Percentiles rank a stretch among this genome's conserved stretches.
phyloP scores from a whole-genome alignment of 2,113 vertebrate species.

The Perognathus longimembris region DNA sequence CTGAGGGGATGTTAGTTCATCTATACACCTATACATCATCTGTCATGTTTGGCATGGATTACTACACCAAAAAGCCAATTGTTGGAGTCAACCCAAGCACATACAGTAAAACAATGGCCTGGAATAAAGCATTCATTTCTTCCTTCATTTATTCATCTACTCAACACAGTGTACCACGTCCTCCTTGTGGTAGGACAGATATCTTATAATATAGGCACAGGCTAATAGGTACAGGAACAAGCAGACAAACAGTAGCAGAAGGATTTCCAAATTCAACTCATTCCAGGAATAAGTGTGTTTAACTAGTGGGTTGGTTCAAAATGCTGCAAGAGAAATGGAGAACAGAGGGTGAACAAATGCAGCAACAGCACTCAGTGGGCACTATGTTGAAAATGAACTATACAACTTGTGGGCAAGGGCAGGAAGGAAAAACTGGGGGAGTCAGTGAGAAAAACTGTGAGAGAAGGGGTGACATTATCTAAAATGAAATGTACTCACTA shows the following conservation, averaged over 20 bases:
- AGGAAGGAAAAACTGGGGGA: too few relatives aligned
- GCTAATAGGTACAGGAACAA: background rate
- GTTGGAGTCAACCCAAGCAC: background rate
- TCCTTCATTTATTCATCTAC: background rate
- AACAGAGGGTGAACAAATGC: too few relatives aligned
- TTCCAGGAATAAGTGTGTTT: background rate
- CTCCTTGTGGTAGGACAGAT: background rate
- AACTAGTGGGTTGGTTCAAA: conserved; percentile 14
- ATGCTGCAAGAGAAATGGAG: background rate
- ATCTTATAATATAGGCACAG: background rate
- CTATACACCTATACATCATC: fast-evolving
- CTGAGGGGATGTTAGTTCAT: background rate
- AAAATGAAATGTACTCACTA: too few relatives aligned
- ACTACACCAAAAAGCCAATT: background rate
- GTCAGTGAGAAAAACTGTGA: too few relatives aligned
- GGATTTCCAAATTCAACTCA: conserved; percentile 34
- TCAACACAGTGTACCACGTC: background rate
- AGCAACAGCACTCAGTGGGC: too few relatives aligned
- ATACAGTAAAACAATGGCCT: background rate
- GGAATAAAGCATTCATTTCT: background rate
- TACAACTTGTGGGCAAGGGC: too few relatives aligned
- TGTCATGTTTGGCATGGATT: background rate
- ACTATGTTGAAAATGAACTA: too few relatives aligned
- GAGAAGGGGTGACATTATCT: too few relatives aligned
- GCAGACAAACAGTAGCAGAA: conserved; percentile 74